Base-by-base conservation (phyloP, 1,140 invertebrate species). In the Zaprionus davidi region DNA sequence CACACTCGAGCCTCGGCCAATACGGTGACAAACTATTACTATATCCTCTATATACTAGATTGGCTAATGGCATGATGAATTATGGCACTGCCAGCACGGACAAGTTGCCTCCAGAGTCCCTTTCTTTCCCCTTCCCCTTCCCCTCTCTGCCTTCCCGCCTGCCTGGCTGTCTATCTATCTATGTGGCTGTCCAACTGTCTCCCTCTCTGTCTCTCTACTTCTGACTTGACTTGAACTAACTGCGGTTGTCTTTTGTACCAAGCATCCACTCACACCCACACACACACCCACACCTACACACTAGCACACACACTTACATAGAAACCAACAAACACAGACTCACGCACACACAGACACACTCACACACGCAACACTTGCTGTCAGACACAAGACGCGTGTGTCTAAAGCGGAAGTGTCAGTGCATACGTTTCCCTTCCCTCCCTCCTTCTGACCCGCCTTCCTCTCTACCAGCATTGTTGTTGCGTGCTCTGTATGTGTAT, bases 1-100 rank as follows among this genome's bases (percentile, higher is more conserved):
- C 65, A 74, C 58, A 73, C 75, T 68, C 63, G 64, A 73, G 63
- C 41, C 26, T 13, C 56, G 22, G 51, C 71, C 67, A 71, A 79
- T 62, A 76, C 71, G 28, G 9, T 46, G 38, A 34, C 64, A 74
- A 79, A 83, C 74, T 83, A 81, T 64, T 64, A 53, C 38, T 71
- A 46, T 65, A 62, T 38, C 22, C n/a, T 36, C 11, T 36, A 20
- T 51, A 31, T 20, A 59, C 26, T 62, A 60, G 72, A 76, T 81
- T 76, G 78, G 85, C 82, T 88, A 90, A 88, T 88, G 81, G 84
- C 78, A 79, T 90, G 84, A 84, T 88, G 84, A 83, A 81, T 88
- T 85, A 90, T 90, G 78, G 63, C 74, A 78, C 78, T 57, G 73
- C 36, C 69, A 73, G 34, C 62, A 62, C 46, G 72, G 70, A 73